Conservation (phyloP, 2,888 invertebrate genomes). For the Apoda limacodes region DNA sequence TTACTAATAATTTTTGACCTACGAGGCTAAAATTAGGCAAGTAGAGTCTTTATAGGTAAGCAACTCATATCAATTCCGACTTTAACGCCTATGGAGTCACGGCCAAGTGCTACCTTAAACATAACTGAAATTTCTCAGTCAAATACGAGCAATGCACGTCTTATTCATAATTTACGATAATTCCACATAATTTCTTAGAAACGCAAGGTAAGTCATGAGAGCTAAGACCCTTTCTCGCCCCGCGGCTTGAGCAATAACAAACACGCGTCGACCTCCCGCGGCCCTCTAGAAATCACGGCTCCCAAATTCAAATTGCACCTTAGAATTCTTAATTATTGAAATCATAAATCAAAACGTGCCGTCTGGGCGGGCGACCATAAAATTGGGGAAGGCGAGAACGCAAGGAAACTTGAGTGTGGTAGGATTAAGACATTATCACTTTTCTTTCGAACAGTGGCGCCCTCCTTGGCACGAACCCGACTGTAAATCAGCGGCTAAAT, state of each 20-base stretch:
- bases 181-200: constrained; percentile 30
- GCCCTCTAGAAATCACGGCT: constrained; percentile 49
- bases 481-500: constrained; percentile 70
- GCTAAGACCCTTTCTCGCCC: constrained; percentile 54
- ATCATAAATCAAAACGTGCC: constrained; percentile 69
- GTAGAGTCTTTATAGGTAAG: too few relatives aligned
- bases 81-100: too few relatives aligned
- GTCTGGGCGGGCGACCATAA: constrained; percentile 66
- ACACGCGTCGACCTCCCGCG: constrained; percentile 61
- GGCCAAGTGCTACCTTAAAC: too few relatives aligned
- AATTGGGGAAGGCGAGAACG: constrained; percentile 44
- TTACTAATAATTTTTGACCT: too few relatives aligned
- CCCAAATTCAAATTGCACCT: constrained; percentile 68
- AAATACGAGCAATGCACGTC: too few relatives aligned
- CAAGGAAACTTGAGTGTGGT: constrained; percentile 61
- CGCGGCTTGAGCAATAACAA: constrained; percentile 50
- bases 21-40: too few relatives aligned
- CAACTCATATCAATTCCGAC: too few relatives aligned
- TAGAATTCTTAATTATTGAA: constrained; percentile 71
- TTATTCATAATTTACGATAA: constrained; percentile 40
- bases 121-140: too few relatives aligned
- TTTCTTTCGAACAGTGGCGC: constrained; percentile 69
- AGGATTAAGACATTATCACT: constrained; percentile 78
- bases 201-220: constrained; percentile 46
- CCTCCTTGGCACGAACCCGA: constrained; percentile 51